Percentiles rank a stretch among this genome's conserved stretches.
Conservation (phyloP, 1,140 invertebrate species). For the Dufourea novaeangliae region DNA sequence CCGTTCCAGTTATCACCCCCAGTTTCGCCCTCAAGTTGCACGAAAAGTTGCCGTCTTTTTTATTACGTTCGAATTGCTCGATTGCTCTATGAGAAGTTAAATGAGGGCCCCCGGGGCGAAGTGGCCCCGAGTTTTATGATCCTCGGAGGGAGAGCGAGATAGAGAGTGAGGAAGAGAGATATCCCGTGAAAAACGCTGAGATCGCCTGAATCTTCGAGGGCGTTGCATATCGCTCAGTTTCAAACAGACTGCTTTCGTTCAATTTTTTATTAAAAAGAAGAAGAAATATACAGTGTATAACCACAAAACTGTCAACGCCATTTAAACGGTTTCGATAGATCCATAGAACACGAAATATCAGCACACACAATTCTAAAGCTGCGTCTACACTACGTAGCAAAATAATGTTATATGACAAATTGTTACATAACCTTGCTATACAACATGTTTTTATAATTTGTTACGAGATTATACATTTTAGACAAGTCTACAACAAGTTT, state of each 20-base stretch:
- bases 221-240: conserved; percentile 22
- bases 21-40: not conserved
- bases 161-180: not conserved
- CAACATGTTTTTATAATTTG: no score
- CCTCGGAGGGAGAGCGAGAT: not conserved
- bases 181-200: not conserved
- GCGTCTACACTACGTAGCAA: no score
- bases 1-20: not conserved
- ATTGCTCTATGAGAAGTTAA: conserved; percentile 51
- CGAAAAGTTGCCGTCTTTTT: conserved; percentile 53
- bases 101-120: conserved; percentile 32
- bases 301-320: no score
- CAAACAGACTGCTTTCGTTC: not conserved
- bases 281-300: not conserved
- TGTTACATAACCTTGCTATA: no score
- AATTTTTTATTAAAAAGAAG: not conserved
- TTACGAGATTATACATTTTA: no score
- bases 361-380: no score
- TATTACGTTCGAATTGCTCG: conserved; percentile 54
- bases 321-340: no score
- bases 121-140: conserved; percentile 43
- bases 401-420: no score
- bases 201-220: not conserved
- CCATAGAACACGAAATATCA: no score
- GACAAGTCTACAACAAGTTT: no score